A percentile compares a stretch with the other conserved stretches of the same genome.
Conservation (phyloP, 2,113 vertebrate species). For the Coregonus clupeaformis region DNA sequence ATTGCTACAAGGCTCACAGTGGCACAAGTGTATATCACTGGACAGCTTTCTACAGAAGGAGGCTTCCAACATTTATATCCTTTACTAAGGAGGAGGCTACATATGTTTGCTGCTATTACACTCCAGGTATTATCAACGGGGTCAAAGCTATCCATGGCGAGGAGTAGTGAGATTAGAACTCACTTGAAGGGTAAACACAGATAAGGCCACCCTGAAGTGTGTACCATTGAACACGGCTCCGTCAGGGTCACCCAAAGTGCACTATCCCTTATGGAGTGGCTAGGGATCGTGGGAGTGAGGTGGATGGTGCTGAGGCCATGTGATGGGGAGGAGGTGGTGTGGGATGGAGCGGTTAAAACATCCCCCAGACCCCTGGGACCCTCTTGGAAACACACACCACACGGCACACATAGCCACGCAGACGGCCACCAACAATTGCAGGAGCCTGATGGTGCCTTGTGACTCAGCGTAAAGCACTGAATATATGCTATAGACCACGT, state of each 20-base stretch:
- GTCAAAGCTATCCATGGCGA: conserved; percentile 23
- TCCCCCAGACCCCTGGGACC: neutral
- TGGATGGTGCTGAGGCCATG: neutral
- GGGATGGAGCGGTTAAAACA: neutral
- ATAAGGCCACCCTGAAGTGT: conserved; percentile 25
- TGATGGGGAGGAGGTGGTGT: conserved; percentile 11
- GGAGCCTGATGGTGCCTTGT: conserved; percentile 22
- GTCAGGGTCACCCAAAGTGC: neutral
- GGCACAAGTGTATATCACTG: neutral
- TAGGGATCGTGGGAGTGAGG: neutral
- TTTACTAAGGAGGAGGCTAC: neutral
- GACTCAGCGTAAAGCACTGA: conserved; percentile 40
- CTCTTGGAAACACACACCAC: conserved; percentile 20
- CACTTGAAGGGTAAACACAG: conserved; percentile 17
- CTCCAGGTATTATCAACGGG: conserved; percentile 4
- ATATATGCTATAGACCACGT: conserved; percentile 33
- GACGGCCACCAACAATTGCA: conserved; percentile 18
- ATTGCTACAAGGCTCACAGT: neutral
- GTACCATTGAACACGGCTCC: neutral
- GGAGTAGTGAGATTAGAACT: conserved; percentile 24
- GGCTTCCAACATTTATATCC: neutral
- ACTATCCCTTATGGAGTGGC: neutral
- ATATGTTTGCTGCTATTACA: neutral
- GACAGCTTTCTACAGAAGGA: neutral
- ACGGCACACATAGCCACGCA: conserved; percentile 13